Percentiles rank a stretch among this genome's conserved stretches.
phyloP scores from a whole-genome alignment of 1,140 invertebrate genomes.

The Popillia japonica region DNA sequence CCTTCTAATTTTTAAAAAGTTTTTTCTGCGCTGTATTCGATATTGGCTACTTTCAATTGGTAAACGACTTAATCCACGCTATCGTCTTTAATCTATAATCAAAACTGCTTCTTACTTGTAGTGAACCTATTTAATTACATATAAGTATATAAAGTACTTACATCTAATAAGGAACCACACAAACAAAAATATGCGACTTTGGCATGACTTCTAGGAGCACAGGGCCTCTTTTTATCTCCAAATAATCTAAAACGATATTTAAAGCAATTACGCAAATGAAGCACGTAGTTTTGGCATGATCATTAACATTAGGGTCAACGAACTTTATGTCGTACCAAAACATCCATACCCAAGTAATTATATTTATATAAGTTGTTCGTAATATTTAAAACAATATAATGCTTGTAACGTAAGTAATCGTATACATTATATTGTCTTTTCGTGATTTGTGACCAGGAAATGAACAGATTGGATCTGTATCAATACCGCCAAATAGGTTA shows the following conservation, averaged over 20 bases:
- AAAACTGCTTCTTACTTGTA: too few species aligned
- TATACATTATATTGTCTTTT: not conserved
- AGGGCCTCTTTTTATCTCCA: slow-evolving; percentile 17
- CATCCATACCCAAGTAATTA: not conserved
- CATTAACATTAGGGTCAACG: slow-evolving; percentile 15
- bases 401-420: not conserved
- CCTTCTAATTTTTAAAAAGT: too few species aligned
- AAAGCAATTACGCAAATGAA: slow-evolving; percentile 32
- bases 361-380: not conserved
- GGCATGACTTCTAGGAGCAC: not conserved
- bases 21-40: too few species aligned
- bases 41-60: too few species aligned
- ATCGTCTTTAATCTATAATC: too few species aligned
- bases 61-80: too few species aligned
- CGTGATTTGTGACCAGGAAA: not conserved
- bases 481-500: not conserved
- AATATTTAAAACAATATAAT: slow-evolving; percentile 18
- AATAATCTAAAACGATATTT: slow-evolving; percentile 34
- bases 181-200: slow-evolving; percentile 13
- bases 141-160: too few species aligned
- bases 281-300: slow-evolving; percentile 24
- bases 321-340: not conserved
- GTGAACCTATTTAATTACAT: too few species aligned
- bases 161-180: slow-evolving; percentile 14
- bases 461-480: not conserved